Evolutionary conservation across 2,113 vertebrate genomes (phyloP), one percentile per base, ranked within the genome.

Genomic region (Argyrosomus japonicus): DNA sequence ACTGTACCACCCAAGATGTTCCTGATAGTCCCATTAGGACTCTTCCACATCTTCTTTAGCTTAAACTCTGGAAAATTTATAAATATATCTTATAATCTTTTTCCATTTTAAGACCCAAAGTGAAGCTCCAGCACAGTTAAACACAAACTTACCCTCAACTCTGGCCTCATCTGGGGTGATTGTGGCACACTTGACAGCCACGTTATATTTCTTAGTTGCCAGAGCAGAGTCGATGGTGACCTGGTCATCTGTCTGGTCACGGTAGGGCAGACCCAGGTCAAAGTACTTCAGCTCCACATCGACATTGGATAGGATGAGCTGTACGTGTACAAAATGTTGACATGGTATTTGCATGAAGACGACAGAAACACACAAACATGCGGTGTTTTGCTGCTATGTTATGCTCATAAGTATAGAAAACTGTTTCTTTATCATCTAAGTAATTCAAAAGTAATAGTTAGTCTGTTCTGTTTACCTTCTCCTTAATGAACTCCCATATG

Each of bases 401-500:
- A 7, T 36, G 36, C 36, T 40, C 36, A 40, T 40, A 2, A 8
- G 36, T 40, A 40, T 9, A 40, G 36, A 40, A 40, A 40, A n/a
- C 8, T 1, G 17, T 7, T 45, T 27, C 32, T 45, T 23, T 6
- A 8, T 32, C 2, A 8, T 17, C 29, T 13, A 17, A 29, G 3
- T 15, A 29, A 13, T 9, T 48, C 0, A 21, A 21, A 29, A 36
- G 14, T 14, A 18, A 23, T 6, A 12, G 19, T 3, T 0, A 12
- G 7, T 10, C 2, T 18, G 9, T 36, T 25, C 1, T 1, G 19
- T 25, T 23, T 77, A 99, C 98, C 97, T 98, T 98, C 83, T 99
- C 98, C 92, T 99, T 99, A 85, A 99, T 99, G 94, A 99, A 98
- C 76, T 97, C 96, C 98, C 98, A 99, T 89, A 99, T 99, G 88